Percentiles rank a stretch among this genome's conserved stretches.
phyloP scores from a whole-genome alignment of 2,888 invertebrate species.

The Piscicola geometra region DNA sequence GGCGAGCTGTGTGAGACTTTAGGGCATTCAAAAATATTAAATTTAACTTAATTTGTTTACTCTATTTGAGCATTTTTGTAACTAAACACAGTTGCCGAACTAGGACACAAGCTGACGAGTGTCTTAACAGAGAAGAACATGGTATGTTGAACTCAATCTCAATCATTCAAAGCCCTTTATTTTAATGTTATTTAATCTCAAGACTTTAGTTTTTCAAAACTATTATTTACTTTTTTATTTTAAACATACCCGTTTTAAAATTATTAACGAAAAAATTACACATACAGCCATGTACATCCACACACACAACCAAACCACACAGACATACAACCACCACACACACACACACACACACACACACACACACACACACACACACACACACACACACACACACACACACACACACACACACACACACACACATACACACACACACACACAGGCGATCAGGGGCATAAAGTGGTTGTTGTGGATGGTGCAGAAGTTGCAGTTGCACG shows the following conservation, averaged over 20 bases:
- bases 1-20: slow-evolving; percentile 70
- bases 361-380: no score
- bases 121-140: slow-evolving; percentile 71
- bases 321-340: no score
- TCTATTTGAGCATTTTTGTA: slow-evolving; percentile 14
- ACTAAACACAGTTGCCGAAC: slow-evolving; percentile 70
- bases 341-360: no score
- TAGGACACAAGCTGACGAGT: slow-evolving; percentile 77
- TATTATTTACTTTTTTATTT: not conserved
- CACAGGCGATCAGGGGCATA: slow-evolving; percentile 75
- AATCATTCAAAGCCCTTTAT: no score
- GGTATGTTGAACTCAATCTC: no score
- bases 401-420: no score
- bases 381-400: slow-evolving; percentile 48
- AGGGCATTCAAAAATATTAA: not conserved
- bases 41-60: not conserved
- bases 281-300: no score
- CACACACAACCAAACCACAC: not conserved
- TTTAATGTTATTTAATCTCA: no score
- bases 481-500: slow-evolving; percentile 77
- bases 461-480: slow-evolving; percentile 76
- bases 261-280: no score
- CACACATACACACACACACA: no score
- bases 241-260: not conserved
- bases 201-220: not conserved